These are phyloP conservation scores for Tachina lurida DNA, from an alignment of 2,888 invertebrate genomes.

Conservation along the genomic window DNA sequence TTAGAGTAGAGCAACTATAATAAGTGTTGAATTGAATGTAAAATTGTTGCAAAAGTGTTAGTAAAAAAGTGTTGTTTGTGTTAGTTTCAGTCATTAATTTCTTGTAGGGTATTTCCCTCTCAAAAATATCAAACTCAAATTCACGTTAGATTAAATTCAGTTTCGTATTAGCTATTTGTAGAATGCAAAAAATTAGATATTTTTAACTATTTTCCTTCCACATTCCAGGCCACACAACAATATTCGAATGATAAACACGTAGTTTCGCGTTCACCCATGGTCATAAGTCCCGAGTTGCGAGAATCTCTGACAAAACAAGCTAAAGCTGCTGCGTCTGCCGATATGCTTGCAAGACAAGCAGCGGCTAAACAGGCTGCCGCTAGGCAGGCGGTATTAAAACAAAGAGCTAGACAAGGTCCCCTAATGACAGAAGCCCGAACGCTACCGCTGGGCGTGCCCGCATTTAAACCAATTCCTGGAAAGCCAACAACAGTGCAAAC, in stretches of 20 bases:
- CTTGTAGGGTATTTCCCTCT: too few species aligned
- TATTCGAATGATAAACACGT: constrained; percentile 78
- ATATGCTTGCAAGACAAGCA: constrained; percentile 13
- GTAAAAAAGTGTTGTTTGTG: too few species aligned
- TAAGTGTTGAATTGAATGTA: too few species aligned
- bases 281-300: constrained; percentile 58
- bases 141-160: too few species aligned
- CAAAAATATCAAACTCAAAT: too few species aligned
- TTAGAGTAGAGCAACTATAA: too few species aligned
- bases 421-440: constrained; percentile 84
- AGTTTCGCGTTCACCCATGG: constrained; percentile 77
- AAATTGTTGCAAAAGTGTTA: too few species aligned
- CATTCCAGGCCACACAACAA: constrained; percentile 68
- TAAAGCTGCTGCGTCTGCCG: not conserved
- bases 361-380: constrained; percentile 65
- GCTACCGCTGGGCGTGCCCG: constrained; percentile 87
- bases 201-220: not conserved
- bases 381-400: constrained; percentile 52
- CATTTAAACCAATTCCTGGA: constrained; percentile 90
- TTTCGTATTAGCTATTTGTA: too few species aligned
- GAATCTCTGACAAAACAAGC: constrained; percentile 68
- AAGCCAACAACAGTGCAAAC: constrained; percentile 77
- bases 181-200: too few species aligned
- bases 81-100: too few species aligned
- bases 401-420: constrained; percentile 69